Conservation (phyloP, 1,140 invertebrate species). For the Neocloeon triangulifer region DNA sequence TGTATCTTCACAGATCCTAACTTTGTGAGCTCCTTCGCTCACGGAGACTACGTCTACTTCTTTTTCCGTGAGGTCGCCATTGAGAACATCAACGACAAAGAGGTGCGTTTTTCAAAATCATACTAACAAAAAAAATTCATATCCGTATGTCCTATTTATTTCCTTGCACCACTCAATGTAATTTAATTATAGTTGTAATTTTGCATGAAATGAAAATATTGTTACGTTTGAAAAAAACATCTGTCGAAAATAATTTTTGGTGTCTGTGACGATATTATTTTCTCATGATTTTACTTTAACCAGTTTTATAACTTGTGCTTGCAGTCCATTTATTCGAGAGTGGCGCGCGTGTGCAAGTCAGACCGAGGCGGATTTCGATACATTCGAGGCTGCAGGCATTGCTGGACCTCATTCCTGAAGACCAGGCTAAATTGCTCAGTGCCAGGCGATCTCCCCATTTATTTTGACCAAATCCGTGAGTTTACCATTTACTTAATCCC, state of each 20-base stretch:
- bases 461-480: conserved; percentile 96
- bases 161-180: too few relatives aligned
- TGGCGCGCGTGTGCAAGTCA: conserved; percentile 87
- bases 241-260: too few relatives aligned
- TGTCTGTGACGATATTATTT: too few relatives aligned
- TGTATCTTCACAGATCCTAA: conserved; percentile 56
- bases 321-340: conserved; percentile 82
- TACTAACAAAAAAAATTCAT: not conserved
- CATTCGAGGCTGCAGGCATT: conserved; percentile 65
- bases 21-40: conserved; percentile 87
- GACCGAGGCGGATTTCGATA: conserved; percentile 72
- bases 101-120: conserved; percentile 38
- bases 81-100: conserved; percentile 91
- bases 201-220: too few relatives aligned
- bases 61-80: conserved; percentile 93
- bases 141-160: too few relatives aligned
- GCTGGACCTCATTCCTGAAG: conserved; percentile 90
- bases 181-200: too few relatives aligned
- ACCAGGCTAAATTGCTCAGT: conserved; percentile 88
- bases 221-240: too few relatives aligned
- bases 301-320: too few relatives aligned
- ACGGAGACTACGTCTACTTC: conserved; percentile 93
- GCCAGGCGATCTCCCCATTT: conserved; percentile 86
- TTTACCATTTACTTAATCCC: too few relatives aligned
- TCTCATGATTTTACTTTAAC: too few relatives aligned